Evolutionary conservation across 2,888 invertebrate species (phyloP), one percentile per base, ranked within the genome.

Genomic region (Drepanosiphum platanoidis): DNA sequence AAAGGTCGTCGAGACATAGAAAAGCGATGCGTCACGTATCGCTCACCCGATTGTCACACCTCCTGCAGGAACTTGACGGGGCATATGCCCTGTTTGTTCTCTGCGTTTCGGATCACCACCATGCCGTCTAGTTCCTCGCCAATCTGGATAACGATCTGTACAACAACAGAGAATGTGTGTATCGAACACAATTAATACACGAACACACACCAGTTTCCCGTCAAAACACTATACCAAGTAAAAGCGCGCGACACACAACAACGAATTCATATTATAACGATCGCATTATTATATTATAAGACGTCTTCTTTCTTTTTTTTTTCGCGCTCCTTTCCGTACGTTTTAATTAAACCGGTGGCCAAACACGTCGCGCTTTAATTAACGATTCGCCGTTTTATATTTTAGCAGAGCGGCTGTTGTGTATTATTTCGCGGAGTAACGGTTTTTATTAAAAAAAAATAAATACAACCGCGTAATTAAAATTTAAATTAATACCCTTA

Each of bases 51-150:
- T 83, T 92, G 95, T 96, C 96, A 96, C 94, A 97, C 96, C 91
- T 97, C 97, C 91, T 96, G 96, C 87, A 98, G 92, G 90, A 96
- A 98, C 90, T 96, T 97, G 68, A 96, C 91, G n/a, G 97, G 97
- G 90, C 97, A 98, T 88, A 96, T 94, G 86, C 96, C 96, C 90
- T 97, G 96, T 88, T 96, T 95, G 91, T 96, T 96, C 89, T 96
- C 96, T 0, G 97, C 97, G 74, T 96, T 96, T 83, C 97, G 93
- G 87, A 98, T 96, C 93, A 96, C 95, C 87, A 97, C 95, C 93
- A 97, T 96, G 39, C 97, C 97, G 89, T 97, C 96, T 0, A 96
- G 92, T 89, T 97, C 97, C 87, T 97, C 97, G 3, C 96, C 96
- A 13, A 96, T 92, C 91, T 94, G 94, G 88, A 98, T 96, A 86